A percentile compares a stretch with the other conserved stretches of the same genome.
Evolutionary conservation across 2,113 vertebrate species (phyloP).

Genomic region (Peromyscus polionotus): DNA sequence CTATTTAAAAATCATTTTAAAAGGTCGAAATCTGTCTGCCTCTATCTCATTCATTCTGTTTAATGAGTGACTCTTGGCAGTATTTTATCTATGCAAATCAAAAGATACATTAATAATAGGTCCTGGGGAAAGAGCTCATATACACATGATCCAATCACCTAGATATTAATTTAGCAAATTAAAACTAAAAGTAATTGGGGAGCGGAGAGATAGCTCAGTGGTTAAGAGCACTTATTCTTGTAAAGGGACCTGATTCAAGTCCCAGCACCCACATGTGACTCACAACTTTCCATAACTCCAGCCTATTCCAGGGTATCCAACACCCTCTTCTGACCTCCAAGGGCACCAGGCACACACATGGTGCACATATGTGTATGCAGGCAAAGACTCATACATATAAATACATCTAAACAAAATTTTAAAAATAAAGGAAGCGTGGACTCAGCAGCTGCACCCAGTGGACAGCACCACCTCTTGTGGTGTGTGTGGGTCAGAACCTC

Average conservation of each 20-base stretch:
- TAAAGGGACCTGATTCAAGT: neutral
- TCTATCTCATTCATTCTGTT: neutral
- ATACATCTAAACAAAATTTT: neutral
- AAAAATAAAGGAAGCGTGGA: neutral
- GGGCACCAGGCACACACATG: neutral
- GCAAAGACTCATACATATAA: neutral
- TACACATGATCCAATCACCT: constrained; percentile 10
- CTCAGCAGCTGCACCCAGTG: constrained; percentile 19
- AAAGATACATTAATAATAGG: neutral
- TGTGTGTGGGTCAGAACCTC: neutral
- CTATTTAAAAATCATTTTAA: constrained; percentile 13
- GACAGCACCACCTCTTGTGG: neutral
- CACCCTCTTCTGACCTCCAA: neutral
- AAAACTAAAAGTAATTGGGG: neutral
- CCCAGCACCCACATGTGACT: neutral
- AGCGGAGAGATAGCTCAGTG: neutral
- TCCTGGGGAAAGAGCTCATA: constrained; percentile 44
- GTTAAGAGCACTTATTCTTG: neutral
- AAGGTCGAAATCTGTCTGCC: neutral
- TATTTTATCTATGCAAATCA: constrained; percentile 35
- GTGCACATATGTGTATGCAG: neutral
- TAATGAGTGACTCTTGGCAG: constrained; percentile 8
- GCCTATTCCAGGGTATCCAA: neutral
- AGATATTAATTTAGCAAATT: neutral
- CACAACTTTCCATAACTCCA: neutral